These are phyloP conservation scores for Choristoneura rosaceana DNA, from an alignment of 2,888 invertebrate genomes.

Conservation along the genomic window DNA sequence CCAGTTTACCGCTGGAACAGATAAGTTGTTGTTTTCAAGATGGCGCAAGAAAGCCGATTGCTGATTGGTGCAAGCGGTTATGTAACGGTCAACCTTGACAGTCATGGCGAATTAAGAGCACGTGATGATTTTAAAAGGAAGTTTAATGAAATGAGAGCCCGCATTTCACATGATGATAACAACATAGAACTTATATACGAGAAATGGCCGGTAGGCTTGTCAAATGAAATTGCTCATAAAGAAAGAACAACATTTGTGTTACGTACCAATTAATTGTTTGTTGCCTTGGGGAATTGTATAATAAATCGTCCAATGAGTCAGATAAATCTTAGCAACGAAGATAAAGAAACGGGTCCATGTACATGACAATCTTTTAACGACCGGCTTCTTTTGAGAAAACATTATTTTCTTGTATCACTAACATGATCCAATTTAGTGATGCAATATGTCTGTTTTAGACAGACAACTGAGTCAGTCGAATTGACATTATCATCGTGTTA, in stretches of 20 bases:
- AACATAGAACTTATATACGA: background rate
- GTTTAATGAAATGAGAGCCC: background rate
- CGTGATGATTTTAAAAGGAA: conserved; percentile 13
- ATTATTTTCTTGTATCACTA: background rate
- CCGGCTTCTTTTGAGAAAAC: background rate
- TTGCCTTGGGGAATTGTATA: conserved; percentile 1
- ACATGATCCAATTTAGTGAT: too few species aligned
- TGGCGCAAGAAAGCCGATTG: conserved; percentile 13
- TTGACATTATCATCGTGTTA: too few species aligned
- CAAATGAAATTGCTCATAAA: background rate
- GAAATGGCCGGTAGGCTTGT: background rate
- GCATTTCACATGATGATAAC: background rate
- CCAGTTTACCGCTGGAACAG: conserved; percentile 13
- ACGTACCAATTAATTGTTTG: background rate
- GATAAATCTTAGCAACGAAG: background rate
- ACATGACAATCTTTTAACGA: background rate
- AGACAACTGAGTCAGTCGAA: too few species aligned
- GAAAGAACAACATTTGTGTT: conserved; percentile 5
- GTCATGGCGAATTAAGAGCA: conserved; percentile 19
- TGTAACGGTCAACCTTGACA: conserved; percentile 38
- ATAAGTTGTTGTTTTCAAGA: conserved; percentile 5
- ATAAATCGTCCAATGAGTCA: background rate
- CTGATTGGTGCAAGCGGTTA: conserved; percentile 24
- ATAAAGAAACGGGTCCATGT: background rate
- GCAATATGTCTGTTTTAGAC: too few species aligned